phyloP scores from a whole-genome alignment of 2,113 vertebrate genomes.

The Microcebus murinus region DNA sequence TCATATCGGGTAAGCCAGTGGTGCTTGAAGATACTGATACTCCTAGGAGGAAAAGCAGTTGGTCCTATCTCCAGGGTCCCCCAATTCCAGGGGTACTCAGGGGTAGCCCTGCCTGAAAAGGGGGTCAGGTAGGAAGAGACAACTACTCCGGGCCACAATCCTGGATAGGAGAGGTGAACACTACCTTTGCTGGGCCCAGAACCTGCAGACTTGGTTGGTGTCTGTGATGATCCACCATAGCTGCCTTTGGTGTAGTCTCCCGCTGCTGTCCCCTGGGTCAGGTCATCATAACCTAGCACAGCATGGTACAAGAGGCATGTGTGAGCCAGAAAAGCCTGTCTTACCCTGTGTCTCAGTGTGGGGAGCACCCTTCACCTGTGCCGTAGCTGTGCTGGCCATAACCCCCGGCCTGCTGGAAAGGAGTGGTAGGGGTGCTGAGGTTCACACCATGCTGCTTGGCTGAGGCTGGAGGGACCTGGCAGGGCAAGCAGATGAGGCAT shows the following conservation, averaged over 20 bases:
- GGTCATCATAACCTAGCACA: constrained; percentile 94
- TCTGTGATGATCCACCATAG: constrained; percentile 94
- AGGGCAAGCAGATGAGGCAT: background rate
- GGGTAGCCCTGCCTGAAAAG: background rate
- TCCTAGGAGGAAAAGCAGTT: constrained; percentile 83
- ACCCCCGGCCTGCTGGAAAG: constrained; percentile 94
- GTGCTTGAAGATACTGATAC: constrained; percentile 93
- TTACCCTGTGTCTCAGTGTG: fast-evolving
- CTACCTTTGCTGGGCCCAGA: constrained; percentile 97
- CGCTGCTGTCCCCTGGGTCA: constrained; percentile 93
- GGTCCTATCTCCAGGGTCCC: background rate
- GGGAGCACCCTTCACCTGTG: constrained; percentile 85
- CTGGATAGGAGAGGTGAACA: background rate
- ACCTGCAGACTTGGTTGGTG: constrained; percentile 94
- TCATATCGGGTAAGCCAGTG: constrained; percentile 94
- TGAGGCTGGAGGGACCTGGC: constrained; percentile 92
- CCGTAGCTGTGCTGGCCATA: constrained; percentile 94
- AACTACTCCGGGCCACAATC: background rate
- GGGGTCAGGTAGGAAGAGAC: background rate
- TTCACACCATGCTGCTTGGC: constrained; percentile 94
- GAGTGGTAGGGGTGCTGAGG: constrained; percentile 88
- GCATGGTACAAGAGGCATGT: constrained; percentile 52
- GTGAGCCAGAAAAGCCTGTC: background rate
- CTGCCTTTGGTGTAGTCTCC: constrained; percentile 97
- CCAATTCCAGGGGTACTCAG: background rate